Conservation (phyloP, 1,140 invertebrate genomes). For the Drosophila obscura region DNA sequence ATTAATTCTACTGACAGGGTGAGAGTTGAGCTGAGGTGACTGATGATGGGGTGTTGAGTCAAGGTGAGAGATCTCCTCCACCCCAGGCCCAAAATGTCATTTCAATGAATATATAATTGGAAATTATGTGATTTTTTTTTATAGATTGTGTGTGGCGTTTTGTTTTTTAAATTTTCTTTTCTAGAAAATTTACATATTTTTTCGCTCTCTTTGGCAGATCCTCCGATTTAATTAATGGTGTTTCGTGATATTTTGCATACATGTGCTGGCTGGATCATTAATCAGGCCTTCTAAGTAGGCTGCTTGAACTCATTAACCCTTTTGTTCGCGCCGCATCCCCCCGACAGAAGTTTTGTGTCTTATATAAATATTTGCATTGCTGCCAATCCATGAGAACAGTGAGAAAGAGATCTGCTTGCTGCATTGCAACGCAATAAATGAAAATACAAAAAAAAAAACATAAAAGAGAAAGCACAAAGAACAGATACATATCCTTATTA, state of each 20-base stretch:
- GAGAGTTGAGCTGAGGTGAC: constrained; percentile 44
- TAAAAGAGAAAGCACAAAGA: constrained; percentile 25
- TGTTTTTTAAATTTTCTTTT: constrained; percentile 29
- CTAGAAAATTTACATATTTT: constrained; percentile 66
- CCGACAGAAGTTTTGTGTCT: constrained; percentile 60
- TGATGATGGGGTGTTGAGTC: constrained; percentile 62
- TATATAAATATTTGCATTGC: constrained; percentile 83
- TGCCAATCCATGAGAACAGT: constrained; percentile 47
- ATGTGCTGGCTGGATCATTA: constrained; percentile 70
- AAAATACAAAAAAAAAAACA: constrained; percentile 8
- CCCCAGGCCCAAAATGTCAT: constrained; percentile 75
- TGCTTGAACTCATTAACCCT: constrained; percentile 81
- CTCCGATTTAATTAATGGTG: constrained; percentile 70
- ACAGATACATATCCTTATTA: constrained; percentile 76
- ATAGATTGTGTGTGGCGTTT: constrained; percentile 21
- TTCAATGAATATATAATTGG: constrained; percentile 84
- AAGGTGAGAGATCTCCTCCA: constrained; percentile 43
- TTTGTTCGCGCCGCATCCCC: constrained; percentile 70
- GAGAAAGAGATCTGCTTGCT: constrained; percentile 36
- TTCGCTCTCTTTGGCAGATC: constrained; percentile 37
- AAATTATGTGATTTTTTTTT: constrained; percentile 61
- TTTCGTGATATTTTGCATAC: constrained; percentile 56
- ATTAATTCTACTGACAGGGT: constrained; percentile 62
- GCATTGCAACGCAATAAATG: constrained; percentile 33
- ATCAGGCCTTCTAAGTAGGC: constrained; percentile 73